These are phyloP conservation scores for Coenonympha glycerion DNA, from an alignment of 2,888 invertebrate genomes.

Conservation along the genomic window DNA sequence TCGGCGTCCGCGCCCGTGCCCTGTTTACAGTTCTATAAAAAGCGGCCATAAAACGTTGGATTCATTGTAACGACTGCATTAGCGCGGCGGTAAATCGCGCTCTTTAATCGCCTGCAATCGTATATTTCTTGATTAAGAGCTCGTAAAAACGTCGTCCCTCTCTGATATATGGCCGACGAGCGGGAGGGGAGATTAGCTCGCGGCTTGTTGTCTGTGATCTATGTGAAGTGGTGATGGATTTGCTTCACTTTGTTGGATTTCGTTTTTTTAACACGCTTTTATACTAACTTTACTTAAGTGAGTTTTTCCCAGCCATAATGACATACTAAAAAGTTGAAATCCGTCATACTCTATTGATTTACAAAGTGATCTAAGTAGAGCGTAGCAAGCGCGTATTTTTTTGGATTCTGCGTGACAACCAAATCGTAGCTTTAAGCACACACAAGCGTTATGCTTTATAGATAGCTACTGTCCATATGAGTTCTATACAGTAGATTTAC, in stretches of 20 bases:
- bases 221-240: conserved; percentile 22
- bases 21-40: conserved; percentile 8
- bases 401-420: too few relatives aligned
- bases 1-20: too few relatives aligned
- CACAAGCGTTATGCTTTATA: too few relatives aligned
- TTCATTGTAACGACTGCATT: conserved; percentile 66
- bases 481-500: too few relatives aligned
- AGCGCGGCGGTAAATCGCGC: conserved; percentile 57
- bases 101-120: conserved; percentile 64
- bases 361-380: too few relatives aligned
- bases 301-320: too few relatives aligned
- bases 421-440: too few relatives aligned
- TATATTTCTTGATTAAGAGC: conserved; percentile 64
- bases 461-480: too few relatives aligned
- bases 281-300: too few relatives aligned
- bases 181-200: conserved; percentile 45
- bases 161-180: conserved; percentile 55
- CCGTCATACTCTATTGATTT: too few relatives aligned
- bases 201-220: conserved; percentile 22
- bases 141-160: conserved; percentile 69
- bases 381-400: too few relatives aligned
- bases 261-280: neutral
- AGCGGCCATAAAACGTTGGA: conserved; percentile 21
- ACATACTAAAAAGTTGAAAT: too few relatives aligned
- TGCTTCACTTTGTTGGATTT: conserved; percentile 17